Conservation (phyloP, 2,113 vertebrate species). For the Numenius arquata region DNA sequence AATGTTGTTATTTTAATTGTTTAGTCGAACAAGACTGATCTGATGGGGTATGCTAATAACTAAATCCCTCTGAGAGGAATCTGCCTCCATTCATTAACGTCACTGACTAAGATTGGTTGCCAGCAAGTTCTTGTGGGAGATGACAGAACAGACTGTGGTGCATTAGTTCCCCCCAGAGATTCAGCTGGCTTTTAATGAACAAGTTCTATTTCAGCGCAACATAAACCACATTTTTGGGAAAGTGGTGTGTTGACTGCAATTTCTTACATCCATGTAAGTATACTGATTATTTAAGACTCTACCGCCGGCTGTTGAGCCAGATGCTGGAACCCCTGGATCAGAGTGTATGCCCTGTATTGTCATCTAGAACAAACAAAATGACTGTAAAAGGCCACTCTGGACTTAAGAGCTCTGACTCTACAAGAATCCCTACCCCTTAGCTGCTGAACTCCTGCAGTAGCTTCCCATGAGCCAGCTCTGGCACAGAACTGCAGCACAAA, state of each 20-base stretch:
- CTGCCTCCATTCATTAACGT: slow-evolving; percentile 13
- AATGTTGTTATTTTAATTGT: slow-evolving; percentile 44
- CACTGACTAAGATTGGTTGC: not conserved
- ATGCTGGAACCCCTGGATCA: not conserved
- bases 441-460: not conserved
- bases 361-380: not conserved
- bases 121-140: not conserved
- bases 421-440: not conserved
- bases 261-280: not conserved
- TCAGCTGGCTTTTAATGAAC: not conserved
- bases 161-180: not conserved
- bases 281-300: not conserved
- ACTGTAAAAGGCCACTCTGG: not conserved
- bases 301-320: not conserved
- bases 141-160: not conserved
- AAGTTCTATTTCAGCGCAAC: not conserved
- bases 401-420: not conserved
- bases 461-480: not conserved
- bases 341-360: not conserved
- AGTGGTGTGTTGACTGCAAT: not conserved
- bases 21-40: slow-evolving; percentile 29
- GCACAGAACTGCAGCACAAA: not conserved
- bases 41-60: slow-evolving; percentile 5
- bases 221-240: not conserved
- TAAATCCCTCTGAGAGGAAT: not conserved